A percentile compares a stretch with the other conserved stretches of the same genome.
These are phyloP conservation scores for Dallia pectoralis DNA, from an alignment of 2,797 vertebrate genomes.

Conservation along the genomic window DNA sequence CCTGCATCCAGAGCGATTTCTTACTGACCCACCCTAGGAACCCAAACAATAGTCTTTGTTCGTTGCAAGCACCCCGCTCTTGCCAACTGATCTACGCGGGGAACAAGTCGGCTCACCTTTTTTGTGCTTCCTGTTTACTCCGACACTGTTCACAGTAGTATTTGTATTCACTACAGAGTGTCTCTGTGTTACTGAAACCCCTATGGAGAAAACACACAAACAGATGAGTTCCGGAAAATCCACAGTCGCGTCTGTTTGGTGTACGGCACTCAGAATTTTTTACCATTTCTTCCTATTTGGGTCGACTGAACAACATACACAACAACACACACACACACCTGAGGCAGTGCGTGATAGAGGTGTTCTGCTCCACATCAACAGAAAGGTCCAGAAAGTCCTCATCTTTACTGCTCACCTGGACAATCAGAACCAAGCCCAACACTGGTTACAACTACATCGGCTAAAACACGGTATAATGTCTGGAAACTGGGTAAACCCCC, in stretches of 20 bases:
- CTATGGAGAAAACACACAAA: slow-evolving; percentile 56
- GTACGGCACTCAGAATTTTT: neutral
- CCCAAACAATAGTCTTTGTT: too few relatives aligned
- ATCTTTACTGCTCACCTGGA: slow-evolving; percentile 91
- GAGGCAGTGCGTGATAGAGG: slow-evolving; percentile 91
- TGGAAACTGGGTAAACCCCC: slow-evolving; percentile 8
- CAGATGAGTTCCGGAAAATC: neutral
- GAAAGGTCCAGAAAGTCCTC: slow-evolving; percentile 93
- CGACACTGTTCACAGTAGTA: slow-evolving; percentile 94
- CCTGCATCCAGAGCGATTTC: too few relatives aligned
- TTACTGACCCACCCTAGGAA: too few relatives aligned
- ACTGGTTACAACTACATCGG: neutral
- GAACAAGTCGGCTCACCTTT: slow-evolving; percentile 73
- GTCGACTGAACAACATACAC: neutral
- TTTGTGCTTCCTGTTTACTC: slow-evolving; percentile 93
- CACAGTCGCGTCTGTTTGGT: neutral
- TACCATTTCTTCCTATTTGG: neutral
- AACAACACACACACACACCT: slow-evolving; percentile 75
- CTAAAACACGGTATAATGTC: neutral
- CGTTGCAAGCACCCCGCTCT: neutral
- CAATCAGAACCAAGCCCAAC: slow-evolving; percentile 2
- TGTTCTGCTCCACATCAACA: slow-evolving; percentile 93
- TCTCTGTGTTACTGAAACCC: slow-evolving; percentile 92
- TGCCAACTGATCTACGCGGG: neutral
- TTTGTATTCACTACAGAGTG: slow-evolving; percentile 89